Base-by-base conservation (phyloP, 2,113 vertebrate genomes). In the Xerus inauris region DNA sequence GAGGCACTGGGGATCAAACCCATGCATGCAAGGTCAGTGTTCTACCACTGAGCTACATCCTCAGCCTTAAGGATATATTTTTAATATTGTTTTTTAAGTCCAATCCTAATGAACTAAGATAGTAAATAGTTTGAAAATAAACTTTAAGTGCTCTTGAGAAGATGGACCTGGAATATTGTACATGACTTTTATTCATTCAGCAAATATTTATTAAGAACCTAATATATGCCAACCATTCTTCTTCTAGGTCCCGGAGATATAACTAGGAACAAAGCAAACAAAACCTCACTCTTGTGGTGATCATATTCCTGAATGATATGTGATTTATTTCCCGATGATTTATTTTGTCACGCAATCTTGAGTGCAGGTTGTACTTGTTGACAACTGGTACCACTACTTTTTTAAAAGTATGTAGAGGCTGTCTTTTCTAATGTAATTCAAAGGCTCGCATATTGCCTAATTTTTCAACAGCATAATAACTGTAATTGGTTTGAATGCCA, bases 401-500 rank as follows among this genome's bases (percentile, higher is more conserved):
- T 69, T 45, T 1, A 14, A 72, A 95, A 91, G 47, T 40, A 73
- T 0, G 59, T 32, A 11, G 47, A 47, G n/a, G 7, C 19, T 62
- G 28, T 45, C 28, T 30, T 93, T 87, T 64, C 42, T 38, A 88
- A 91, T 12, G 22, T 49, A 72, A 97, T 85, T 72, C 30, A 77
- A 88, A 94, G 20, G 8, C 20, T 96, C 24, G 28, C n/a, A 83
- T 81, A 67, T 67, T 84, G 75, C 65, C 65, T 82, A 86, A 85
- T 93, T 97, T 96, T 96, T 95, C 49, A 94, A 81, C 26, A 94
- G 80, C 65, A 67, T 96, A 96, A 94, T 96, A 95, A 96, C 49
- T 51, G 20, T 91, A 94, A 97, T 51, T 96, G 40, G 69, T 93
- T 96, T 94, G 83, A 71, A 26, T 96, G 80, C 2, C 89, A 96